Evolutionary conservation across 2,113 vertebrate genomes (phyloP), one percentile per base, ranked within the genome.

Genomic region (Serilophus lunatus): DNA sequence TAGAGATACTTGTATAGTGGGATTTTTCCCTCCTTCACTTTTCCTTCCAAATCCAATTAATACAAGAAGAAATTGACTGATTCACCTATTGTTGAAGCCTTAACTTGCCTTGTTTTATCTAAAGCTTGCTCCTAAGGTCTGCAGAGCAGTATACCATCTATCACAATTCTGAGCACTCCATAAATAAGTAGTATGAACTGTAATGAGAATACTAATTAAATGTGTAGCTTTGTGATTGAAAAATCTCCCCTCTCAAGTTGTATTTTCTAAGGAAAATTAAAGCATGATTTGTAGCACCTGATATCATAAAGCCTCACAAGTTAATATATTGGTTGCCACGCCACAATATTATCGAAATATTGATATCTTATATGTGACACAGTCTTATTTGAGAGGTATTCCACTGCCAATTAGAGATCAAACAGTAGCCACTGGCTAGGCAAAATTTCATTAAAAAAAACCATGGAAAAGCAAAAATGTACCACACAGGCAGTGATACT

Each of bases 171-270:
- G 90, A 94, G 65, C 53, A 47, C 85, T 92, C 56, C 85, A 84
- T 92, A 96, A 90, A 95, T 90, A 96, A 94, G 71, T 92, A 86
- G 80, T 6, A 88, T 22, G 49, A 93, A 59, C 65, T 57, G 53
- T 86, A 96, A 93, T 94, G 90, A 86, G 90, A 95, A 86, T 70
- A 77, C 44, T 95, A 95, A 93, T 89, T 61, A 95, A 95, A 95
- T 33, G 36, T 71, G n/a, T 70, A 81, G 80, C 19, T 88, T 90
- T 93, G 51, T 81, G 88, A 81, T 83, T 76, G 80, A 96, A 96
- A 96, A 92, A 35, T 78, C 54, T 95, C 35, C 35, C 40, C 12
- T 86, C 75, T 81, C 60, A 44, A 76, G 65, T 17, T 81, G 49
- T n/a, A 57, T 75, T 60, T 92, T 86, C 86, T 18, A 88, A 84